Percentiles rank a stretch among this genome's conserved stretches.
phyloP scores from a whole-genome alignment of 2,113 vertebrate genomes.

The Gambusia holbrooki region DNA sequence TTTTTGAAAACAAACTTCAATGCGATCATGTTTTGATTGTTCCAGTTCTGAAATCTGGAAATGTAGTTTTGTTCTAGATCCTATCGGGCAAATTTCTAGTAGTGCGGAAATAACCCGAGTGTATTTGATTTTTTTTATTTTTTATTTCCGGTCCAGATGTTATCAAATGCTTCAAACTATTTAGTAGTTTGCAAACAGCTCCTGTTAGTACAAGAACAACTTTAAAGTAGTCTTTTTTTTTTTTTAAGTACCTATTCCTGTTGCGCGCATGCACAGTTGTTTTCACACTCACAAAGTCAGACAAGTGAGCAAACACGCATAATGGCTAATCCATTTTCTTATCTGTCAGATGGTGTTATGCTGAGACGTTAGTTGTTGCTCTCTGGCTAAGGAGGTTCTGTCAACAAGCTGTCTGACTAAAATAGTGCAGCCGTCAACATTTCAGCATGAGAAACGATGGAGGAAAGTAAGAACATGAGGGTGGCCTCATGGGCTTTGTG shows the following conservation, averaged over 20 bases:
- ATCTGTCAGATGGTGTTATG: conserved; percentile 56
- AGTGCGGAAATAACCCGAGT: neutral
- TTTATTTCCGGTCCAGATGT: neutral
- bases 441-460: conserved; percentile 60
- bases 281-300: conserved; percentile 38
- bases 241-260: conserved; percentile 13
- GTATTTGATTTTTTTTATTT: neutral
- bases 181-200: neutral
- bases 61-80: conserved; percentile 8
- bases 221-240: neutral
- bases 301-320: conserved; percentile 53
- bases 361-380: conserved; percentile 20
- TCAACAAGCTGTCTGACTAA: conserved; percentile 55
- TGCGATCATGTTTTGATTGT: conserved; percentile 18
- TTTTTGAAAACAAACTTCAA: conserved; percentile 19
- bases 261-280: conserved; percentile 17
- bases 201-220: neutral
- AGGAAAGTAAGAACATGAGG: conserved; percentile 46
- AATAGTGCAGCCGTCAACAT: conserved; percentile 61
- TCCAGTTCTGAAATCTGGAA: conserved; percentile 4
- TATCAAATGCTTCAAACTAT: neutral
- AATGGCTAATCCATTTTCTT: conserved; percentile 58
- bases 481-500: conserved; percentile 6
- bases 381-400: conserved; percentile 48
- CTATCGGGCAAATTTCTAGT: neutral